These are phyloP conservation scores for Sceliomorpha sp. DNA, from an alignment of 2,888 invertebrate genomes.

Conservation along the genomic window DNA sequence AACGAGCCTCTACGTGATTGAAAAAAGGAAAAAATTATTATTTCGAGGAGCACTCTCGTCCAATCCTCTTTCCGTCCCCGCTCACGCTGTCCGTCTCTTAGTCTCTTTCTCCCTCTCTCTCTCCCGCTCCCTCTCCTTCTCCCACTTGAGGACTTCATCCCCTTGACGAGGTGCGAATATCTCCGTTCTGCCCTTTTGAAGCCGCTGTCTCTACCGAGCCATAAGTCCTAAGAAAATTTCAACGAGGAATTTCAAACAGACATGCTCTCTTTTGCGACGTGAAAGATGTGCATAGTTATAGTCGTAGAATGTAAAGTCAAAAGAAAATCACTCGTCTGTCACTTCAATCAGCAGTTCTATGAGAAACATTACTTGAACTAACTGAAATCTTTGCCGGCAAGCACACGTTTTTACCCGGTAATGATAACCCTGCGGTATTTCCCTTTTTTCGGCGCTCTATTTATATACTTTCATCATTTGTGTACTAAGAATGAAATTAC, in stretches of 20 bases:
- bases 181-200: slow-evolving; percentile 46
- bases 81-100: slow-evolving; percentile 27
- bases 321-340: slow-evolving; percentile 28
- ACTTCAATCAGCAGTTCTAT: slow-evolving; percentile 21
- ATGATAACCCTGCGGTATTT: too few species aligned
- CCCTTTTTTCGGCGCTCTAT: too few species aligned
- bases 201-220: slow-evolving; percentile 15
- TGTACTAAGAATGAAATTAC: too few species aligned
- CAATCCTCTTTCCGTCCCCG: slow-evolving; percentile 39
- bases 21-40: slow-evolving; percentile 68
- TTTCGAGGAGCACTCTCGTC: slow-evolving; percentile 41
- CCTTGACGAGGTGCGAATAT: slow-evolving; percentile 37
- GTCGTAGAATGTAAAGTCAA: slow-evolving; percentile 31
- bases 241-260: slow-evolving; percentile 41
- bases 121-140: not conserved
- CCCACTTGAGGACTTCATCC: slow-evolving; percentile 6
- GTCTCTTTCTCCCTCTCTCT: slow-evolving; percentile 34
- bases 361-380: slow-evolving; percentile 20
- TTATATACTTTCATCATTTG: too few species aligned
- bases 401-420: too few species aligned
- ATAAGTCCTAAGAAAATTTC: slow-evolving; percentile 48
- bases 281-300: slow-evolving; percentile 34
- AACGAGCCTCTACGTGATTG: slow-evolving; percentile 67
- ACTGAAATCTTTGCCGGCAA: slow-evolving; percentile 4
- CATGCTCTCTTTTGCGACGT: slow-evolving; percentile 20